Evolutionary conservation across 1,140 invertebrate genomes (phyloP).

Genomic region (Neotoxoptera formosana): DNA sequence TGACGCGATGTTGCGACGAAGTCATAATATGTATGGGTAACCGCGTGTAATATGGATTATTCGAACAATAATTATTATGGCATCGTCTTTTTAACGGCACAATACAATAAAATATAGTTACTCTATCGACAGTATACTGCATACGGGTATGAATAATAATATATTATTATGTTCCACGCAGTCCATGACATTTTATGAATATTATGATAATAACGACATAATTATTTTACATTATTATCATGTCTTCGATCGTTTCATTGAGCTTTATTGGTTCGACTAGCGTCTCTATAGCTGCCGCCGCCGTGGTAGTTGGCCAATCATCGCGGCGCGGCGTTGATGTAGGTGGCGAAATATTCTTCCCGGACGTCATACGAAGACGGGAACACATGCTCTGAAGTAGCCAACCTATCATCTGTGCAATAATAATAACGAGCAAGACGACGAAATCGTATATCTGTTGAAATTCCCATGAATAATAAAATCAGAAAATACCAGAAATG

Average conservation of each 20-base stretch:
- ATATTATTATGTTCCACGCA: too few species aligned
- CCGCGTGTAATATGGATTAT: too few species aligned
- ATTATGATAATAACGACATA: neutral
- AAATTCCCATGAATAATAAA: conserved; percentile 47
- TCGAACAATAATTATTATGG: too few species aligned
- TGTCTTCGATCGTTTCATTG: neutral
- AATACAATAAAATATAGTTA: too few species aligned
- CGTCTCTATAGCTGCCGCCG: too few species aligned
- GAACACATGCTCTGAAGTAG: neutral
- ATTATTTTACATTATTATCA: neutral
- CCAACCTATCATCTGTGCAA: neutral
- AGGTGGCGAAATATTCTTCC: neutral
- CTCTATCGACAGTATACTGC: too few species aligned
- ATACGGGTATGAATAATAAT: too few species aligned
- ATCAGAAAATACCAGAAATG: conserved; percentile 19
- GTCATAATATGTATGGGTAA: too few species aligned
- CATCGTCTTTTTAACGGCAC: too few species aligned
- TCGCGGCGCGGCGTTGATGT: neutral
- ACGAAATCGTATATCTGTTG: conserved; percentile 23
- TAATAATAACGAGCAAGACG: neutral
- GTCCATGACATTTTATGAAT: neutral
- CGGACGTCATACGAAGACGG: neutral
- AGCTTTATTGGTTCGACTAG: neutral
- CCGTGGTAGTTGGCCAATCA: neutral
- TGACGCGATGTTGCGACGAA: too few species aligned